Evolutionary conservation across 2,888 invertebrate species (phyloP).

Genomic region (Caenorhabditis sp.): DNA sequence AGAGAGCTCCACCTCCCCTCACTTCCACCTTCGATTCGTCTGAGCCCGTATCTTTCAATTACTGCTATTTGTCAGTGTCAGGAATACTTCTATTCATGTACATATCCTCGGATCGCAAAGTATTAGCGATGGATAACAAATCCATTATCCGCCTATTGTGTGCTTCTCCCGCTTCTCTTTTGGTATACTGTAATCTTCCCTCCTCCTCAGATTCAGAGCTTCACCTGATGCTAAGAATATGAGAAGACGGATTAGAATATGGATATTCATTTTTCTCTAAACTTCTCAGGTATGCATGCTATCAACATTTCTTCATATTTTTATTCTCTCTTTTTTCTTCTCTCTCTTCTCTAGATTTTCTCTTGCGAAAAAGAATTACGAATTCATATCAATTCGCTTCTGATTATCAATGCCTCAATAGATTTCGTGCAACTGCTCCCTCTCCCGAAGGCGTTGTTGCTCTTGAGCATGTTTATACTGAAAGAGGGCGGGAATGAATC

Average conservation of each 20-base stretch:
- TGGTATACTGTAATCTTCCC: conserved; percentile 42
- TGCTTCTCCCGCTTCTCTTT: neutral
- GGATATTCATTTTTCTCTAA: conserved; percentile 2
- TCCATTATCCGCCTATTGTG: conserved; percentile 47
- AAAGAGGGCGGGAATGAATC: conserved; percentile 5
- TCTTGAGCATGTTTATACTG: conserved; percentile 72
- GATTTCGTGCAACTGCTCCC: conserved; percentile 69
- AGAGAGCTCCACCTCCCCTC: conserved; percentile 18
- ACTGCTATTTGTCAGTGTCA: conserved; percentile 35
- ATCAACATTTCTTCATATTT: conserved; percentile 22
- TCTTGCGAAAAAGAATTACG: conserved; percentile 19
- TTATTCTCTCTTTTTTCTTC: conserved; percentile 23
- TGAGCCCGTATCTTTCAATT: conserved; percentile 22
- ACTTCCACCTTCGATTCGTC: neutral
- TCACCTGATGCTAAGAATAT: no score
- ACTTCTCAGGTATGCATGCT: neutral
- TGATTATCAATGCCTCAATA: conserved; percentile 59
- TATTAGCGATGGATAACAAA: conserved; percentile 19
- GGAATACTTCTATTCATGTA: neutral
- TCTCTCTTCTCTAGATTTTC: neutral
- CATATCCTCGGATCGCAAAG: conserved; percentile 1
- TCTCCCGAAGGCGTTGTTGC: conserved; percentile 67
- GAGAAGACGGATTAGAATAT: conserved; percentile 18
- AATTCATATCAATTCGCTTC: conserved; percentile 30
- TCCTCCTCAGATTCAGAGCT: neutral